Percentiles rank a stretch among this genome's conserved stretches.
phyloP scores from a whole-genome alignment of 2,113 vertebrate species.

The Mystacornis crossleyi region DNA sequence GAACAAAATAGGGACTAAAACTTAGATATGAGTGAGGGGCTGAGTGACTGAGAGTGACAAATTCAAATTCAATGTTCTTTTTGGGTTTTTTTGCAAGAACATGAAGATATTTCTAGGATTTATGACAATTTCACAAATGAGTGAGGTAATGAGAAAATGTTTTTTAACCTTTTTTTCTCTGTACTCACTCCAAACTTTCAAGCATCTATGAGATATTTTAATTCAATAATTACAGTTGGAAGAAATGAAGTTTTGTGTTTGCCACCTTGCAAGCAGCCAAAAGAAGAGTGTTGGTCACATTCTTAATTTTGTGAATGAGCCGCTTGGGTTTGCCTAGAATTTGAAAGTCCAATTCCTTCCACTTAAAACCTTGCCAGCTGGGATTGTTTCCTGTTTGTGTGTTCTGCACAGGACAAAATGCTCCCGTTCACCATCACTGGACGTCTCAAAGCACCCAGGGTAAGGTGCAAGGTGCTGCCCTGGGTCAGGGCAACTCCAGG shows the following conservation, averaged over 20 bases:
- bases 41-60: background rate
- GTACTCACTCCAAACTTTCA: background rate
- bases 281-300: background rate
- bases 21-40: background rate
- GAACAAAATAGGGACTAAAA: background rate
- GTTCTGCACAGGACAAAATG: background rate
- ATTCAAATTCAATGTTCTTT: background rate
- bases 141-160: background rate
- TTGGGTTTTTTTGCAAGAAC: background rate
- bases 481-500: accelerated
- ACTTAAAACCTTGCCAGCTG: background rate
- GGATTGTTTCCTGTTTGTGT: background rate
- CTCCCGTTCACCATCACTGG: background rate
- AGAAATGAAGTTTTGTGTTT: background rate
- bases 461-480: background rate
- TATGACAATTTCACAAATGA: background rate
- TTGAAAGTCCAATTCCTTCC: background rate
- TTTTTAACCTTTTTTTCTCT: background rate
- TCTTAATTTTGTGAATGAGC: background rate
- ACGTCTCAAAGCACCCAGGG: background rate
- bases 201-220: accelerated
- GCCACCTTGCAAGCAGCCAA: background rate
- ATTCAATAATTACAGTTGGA: background rate
- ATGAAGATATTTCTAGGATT: background rate
- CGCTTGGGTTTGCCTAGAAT: background rate